Evolutionary conservation across 2,113 vertebrate genomes (phyloP).

Genomic region (Pedetes capensis): DNA sequence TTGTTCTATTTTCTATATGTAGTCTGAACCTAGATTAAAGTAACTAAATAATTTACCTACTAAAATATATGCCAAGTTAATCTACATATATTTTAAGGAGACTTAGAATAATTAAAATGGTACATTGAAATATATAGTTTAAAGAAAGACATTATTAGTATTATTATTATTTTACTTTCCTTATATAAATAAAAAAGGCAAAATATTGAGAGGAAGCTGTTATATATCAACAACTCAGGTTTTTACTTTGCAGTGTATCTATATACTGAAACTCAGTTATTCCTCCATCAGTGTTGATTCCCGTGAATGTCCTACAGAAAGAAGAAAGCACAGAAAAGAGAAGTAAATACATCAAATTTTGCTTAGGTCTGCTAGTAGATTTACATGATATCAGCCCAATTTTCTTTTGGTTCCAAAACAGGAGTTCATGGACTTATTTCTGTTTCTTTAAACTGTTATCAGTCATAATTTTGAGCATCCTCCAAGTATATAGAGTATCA

Average conservation of each 20-base stretch:
- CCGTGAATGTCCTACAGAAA: conserved; percentile 34
- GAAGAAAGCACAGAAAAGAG: conserved; percentile 64
- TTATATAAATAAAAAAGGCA: neutral
- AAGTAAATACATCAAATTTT: conserved; percentile 59
- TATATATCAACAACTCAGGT: neutral
- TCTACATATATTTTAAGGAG: neutral
- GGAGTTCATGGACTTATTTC: neutral
- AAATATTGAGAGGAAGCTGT: neutral
- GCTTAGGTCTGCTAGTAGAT: conserved; percentile 63
- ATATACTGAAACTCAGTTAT: neutral
- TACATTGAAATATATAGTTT: neutral
- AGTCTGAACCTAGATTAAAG: neutral
- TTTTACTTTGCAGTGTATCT: neutral
- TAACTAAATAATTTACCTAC: neutral
- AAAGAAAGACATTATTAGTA: neutral
- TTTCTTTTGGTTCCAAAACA: conserved; percentile 40
- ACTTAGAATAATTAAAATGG: neutral
- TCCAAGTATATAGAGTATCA: neutral
- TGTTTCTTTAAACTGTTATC: neutral
- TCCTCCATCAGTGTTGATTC: neutral
- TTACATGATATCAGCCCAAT: conserved; percentile 70
- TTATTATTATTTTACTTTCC: neutral
- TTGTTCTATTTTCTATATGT: neutral
- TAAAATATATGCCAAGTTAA: neutral
- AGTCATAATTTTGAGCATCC: neutral